Conservation (phyloP, 2,888 invertebrate genomes). For the Chalcosyrphus nemorum region DNA sequence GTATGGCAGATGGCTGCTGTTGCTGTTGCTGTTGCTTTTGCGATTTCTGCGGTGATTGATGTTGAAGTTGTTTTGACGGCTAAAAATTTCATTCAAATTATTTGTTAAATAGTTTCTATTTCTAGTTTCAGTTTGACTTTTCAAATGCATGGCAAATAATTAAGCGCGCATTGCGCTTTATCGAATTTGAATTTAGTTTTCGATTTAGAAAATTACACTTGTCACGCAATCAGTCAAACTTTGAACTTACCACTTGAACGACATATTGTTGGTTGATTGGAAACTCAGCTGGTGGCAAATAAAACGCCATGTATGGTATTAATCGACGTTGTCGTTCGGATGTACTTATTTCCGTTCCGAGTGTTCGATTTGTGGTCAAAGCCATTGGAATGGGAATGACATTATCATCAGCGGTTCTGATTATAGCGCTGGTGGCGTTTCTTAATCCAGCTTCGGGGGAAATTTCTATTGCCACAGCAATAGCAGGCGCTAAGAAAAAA, state of each 20-base stretch:
- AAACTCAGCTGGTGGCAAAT: constrained; percentile 85
- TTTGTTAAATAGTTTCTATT: constrained; percentile 62
- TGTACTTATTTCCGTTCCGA: constrained; percentile 77
- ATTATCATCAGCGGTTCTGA: constrained; percentile 45
- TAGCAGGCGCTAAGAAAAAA: constrained; percentile 82
- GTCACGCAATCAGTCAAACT: constrained; percentile 25
- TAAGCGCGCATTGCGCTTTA: background rate
- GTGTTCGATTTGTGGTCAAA: constrained; percentile 56
- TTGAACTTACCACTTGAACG: constrained; percentile 76
- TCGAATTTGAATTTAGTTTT: constrained; percentile 27
- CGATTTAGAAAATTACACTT: constrained; percentile 39
- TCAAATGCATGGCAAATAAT: constrained; percentile 65
- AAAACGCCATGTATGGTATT: constrained; percentile 92
- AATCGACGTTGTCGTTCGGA: constrained; percentile 88
- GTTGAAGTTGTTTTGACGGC: constrained; percentile 73
- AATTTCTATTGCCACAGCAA: constrained; percentile 82
- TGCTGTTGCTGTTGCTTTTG: constrained; percentile 72
- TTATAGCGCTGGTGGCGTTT: constrained; percentile 67
- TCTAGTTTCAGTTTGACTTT: constrained; percentile 30
- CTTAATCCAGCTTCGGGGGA: constrained; percentile 78
- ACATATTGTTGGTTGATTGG: constrained; percentile 81
- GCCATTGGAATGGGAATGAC: constrained; percentile 44
- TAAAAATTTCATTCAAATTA: constrained; percentile 41
- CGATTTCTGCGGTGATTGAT: constrained; percentile 60
- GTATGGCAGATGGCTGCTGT: constrained; percentile 75